Percentiles rank a stretch among this genome's conserved stretches.
Conservation (phyloP, 2,797 vertebrate genomes). For the Tympanoctomys barrerae region DNA sequence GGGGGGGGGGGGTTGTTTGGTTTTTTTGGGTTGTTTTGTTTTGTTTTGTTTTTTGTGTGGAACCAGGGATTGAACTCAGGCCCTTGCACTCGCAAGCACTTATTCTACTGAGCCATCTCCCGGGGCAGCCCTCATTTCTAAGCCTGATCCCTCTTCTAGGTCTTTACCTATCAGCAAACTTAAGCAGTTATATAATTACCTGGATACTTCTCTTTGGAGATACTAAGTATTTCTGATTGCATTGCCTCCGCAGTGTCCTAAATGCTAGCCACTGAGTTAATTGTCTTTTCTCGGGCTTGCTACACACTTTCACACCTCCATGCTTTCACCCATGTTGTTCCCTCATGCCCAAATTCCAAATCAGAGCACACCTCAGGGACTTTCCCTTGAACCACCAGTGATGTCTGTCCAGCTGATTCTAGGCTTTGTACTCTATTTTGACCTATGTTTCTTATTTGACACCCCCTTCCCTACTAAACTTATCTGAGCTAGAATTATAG, state of each 20-base stretch:
- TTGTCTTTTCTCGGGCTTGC: constrained; percentile 36
- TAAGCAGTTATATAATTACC: constrained; percentile 50
- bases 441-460: background rate
- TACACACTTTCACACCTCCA: constrained; percentile 6
- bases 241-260: constrained; percentile 39
- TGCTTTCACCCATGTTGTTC: constrained; percentile 16
- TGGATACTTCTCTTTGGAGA: constrained; percentile 40
- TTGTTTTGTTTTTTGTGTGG: too few relatives aligned
- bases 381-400: background rate
- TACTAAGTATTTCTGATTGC: constrained; percentile 49
- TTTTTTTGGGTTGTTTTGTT: too few relatives aligned
- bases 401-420: background rate
- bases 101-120: too few relatives aligned
- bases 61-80: too few relatives aligned
- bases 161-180: constrained; percentile 33
- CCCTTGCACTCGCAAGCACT: too few relatives aligned
- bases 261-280: constrained; percentile 11
- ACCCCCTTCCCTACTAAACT: background rate
- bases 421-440: constrained; percentile 1
- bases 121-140: constrained; percentile 1
- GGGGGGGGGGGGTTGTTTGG: too few relatives aligned
- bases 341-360: background rate
- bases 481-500: background rate
- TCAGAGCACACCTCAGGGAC: background rate
- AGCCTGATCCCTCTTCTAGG: background rate